Evolutionary conservation across 2,113 vertebrate genomes (phyloP), one percentile per base, ranked within the genome.

Genomic region (Cinclus cinclus): DNA sequence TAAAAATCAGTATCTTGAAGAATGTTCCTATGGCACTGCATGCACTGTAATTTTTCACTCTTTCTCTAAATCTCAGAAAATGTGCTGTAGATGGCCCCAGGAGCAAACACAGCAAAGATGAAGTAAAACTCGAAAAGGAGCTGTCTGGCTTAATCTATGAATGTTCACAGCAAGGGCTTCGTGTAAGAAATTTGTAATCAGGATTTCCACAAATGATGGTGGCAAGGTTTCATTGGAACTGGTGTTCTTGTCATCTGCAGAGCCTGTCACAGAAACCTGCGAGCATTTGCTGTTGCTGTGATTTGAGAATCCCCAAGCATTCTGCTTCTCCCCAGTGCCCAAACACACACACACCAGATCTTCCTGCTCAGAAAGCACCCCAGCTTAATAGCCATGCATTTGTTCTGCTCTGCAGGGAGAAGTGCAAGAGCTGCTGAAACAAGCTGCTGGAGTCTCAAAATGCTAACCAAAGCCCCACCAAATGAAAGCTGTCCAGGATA

Each of bases 61-160:
- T 89, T 95, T 96, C 92, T 94, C 95, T 97, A 96, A 96, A 95
- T 93, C 95, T 96, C 90, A 86, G 78, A 65, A 95, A 96, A 90
- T 90, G 87, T 90, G 85, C 94, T 89, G 90, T 70, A 74, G 95
- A 96, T 97, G 88, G 92, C 96, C 97, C 96, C 96, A 94, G 96
- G 96, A 97, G 95, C 96, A 96, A 96, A 97, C 93, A 91, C 90
- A 89, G 96, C 91, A 94, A 91, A 95, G 95, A 97, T 95, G 96
- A 96, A 97, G 96, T 95, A 96, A 97, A 96, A 94, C 90, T 82
- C 75, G 42, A 96, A 95, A 93, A 97, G 95, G 90, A 97, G 86
- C 94, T 96, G 96, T 96, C 96, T 92, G 41, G 86, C 93, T 96
- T 97, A 97, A 96, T 97, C 96, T 97, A 97, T 96, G 97, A 96